phyloP scores from a whole-genome alignment of 2,888 invertebrate genomes.

The Amblyteles armatorius region DNA sequence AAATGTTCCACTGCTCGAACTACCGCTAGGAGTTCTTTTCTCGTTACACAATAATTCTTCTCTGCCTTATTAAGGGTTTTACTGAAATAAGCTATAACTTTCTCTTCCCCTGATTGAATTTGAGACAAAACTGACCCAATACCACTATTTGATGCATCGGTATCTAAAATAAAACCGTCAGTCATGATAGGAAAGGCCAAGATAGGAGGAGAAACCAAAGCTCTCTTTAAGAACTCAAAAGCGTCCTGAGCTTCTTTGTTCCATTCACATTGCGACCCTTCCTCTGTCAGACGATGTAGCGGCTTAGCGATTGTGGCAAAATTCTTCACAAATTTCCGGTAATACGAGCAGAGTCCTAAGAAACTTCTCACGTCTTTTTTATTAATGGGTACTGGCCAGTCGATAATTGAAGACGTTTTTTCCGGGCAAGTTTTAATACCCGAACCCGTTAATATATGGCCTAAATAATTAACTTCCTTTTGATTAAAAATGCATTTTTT shows the following conservation, averaged over 20 bases:
- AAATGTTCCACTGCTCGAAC: slow-evolving; percentile 73
- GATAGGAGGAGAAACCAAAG: slow-evolving; percentile 45
- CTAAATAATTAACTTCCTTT: slow-evolving; percentile 25
- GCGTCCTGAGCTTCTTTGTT: slow-evolving; percentile 1
- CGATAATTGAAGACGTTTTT: slow-evolving; percentile 21
- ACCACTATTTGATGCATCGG: slow-evolving; percentile 46
- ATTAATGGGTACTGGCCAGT: slow-evolving; percentile 45
- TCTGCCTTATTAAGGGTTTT: slow-evolving; percentile 32
- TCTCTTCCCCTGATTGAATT: slow-evolving; percentile 33
- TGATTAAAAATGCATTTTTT: slow-evolving; percentile 22
- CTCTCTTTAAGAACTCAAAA: slow-evolving; percentile 17
- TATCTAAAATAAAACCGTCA: slow-evolving; percentile 26
- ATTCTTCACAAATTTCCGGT: slow-evolving; percentile 47
- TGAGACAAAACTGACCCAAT: slow-evolving; percentile 49
- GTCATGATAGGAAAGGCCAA: slow-evolving; percentile 25
- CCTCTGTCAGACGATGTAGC: slow-evolving; percentile 24
- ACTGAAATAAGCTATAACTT: slow-evolving; percentile 48
- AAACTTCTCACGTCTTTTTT: slow-evolving; percentile 33
- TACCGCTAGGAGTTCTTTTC: slow-evolving; percentile 73
- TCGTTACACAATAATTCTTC: slow-evolving; percentile 70
- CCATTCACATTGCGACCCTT: slow-evolving; percentile 35
- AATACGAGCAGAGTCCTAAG: slow-evolving; percentile 49
- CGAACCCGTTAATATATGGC: slow-evolving; percentile 23
- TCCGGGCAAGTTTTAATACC: slow-evolving; percentile 39
- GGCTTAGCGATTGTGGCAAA: slow-evolving; percentile 48